phyloP scores from a whole-genome alignment of 2,797 vertebrate genomes.

The Chaetodon trifasciatus region DNA sequence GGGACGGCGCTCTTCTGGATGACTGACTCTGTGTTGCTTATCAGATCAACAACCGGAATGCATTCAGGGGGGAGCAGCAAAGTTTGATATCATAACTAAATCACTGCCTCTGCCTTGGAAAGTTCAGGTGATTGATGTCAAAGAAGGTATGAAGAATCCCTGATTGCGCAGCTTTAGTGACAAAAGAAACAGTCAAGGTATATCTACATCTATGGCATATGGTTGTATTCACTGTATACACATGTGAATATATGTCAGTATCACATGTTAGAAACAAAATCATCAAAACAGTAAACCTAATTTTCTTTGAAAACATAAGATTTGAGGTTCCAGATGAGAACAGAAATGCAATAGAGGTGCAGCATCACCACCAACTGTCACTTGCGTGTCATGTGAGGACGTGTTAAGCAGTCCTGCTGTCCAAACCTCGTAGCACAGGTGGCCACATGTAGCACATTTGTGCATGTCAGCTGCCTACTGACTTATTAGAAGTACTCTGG shows the following conservation, averaged over 20 bases:
- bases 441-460: no score
- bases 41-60: slow-evolving; percentile 49
- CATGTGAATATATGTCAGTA: not conserved
- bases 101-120: slow-evolving; percentile 13
- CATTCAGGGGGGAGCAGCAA: slow-evolving; percentile 29
- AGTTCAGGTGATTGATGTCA: slow-evolving; percentile 28
- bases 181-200: not conserved
- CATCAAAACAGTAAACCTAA: no score
- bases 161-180: slow-evolving; percentile 1
- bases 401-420: no score
- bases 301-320: no score
- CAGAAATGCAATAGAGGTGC: no score
- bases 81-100: slow-evolving; percentile 45
- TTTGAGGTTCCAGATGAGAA: no score
- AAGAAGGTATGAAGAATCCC: not conserved
- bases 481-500: no score
- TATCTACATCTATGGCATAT: not conserved
- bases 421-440: no score
- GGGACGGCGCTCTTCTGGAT: slow-evolving; percentile 52
- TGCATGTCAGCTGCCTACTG: no score
- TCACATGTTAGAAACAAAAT: no score
- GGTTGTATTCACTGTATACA: not conserved
- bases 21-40: slow-evolving; percentile 50
- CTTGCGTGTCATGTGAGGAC: no score
- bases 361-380: no score